Base-by-base conservation (phyloP, 2,113 vertebrate genomes). In the Chascanopsetta lugubris region DNA sequence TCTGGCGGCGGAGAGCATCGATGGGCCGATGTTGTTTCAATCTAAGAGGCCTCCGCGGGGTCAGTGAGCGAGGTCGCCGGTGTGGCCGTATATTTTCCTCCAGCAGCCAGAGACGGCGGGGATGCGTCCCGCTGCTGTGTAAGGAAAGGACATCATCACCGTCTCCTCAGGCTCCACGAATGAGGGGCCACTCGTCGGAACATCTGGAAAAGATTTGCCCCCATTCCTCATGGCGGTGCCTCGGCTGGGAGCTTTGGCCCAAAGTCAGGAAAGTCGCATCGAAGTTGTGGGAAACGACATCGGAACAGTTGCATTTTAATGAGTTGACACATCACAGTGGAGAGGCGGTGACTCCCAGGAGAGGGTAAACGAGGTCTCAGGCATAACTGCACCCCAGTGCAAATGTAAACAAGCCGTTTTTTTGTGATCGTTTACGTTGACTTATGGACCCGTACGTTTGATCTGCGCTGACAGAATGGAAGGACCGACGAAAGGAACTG, bases 151-250 rank as follows among this genome's bases (percentile, higher is more conserved):
- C 74, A 77, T 73, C 64, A 46, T 15, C 7, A 47, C 6, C 26
- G 25, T 53, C 74, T 61, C 59, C 65, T 15, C 25, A 26, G 71
- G 53, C 47, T 56, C 40, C 45, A 75, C 77, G 80, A 86, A 76
- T 73, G 55, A 68, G 70, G 24, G 18, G 51, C 69, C 68, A 51
- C 55, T 63, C 69, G 74, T 48, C 27, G 61, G 47, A 84, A 86
- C 88, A 90, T 90, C 87, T 90, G 88, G 88, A 85, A 87, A 47
- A 57, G 69, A 85, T 90, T 90, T 80, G 57, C 34, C 47, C 34
- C 47, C 72, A 77, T 82, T 90, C 86, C 84, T 87, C 82, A 86
- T 81, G 76, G 59, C 82, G 15, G 67, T 77, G 50, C 59, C n/a
- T 42, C 9, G 49, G 54, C 84, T 81, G 65, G 72, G 79, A 88